Base-by-base conservation (phyloP, 2,113 vertebrate genomes). In the Notothenia rossii region DNA sequence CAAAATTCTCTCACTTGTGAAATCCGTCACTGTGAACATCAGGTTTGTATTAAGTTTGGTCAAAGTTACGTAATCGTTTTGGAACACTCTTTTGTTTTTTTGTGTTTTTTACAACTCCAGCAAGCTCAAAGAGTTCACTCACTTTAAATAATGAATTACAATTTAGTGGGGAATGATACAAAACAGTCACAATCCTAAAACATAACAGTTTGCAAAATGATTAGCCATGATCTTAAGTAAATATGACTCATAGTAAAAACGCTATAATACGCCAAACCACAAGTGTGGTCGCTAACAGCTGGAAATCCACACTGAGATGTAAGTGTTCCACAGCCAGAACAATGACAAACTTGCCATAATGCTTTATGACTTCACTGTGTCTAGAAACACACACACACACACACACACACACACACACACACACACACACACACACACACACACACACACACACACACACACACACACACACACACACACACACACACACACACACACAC, bases 331-430 rank as follows among this genome's bases (percentile, higher is more conserved):
- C 5, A 29, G 60, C 49, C 72, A 67, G 36, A 67, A 36, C 54
- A 25, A 29, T n/a, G 43, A 51, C 20, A 61, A 68, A 51, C 1
- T 7, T 22, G 4, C 5, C 3, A 9, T 45, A 0, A n/a, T 29
- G 14, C 10, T 63, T 54, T 63, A 45, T 54, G 60, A 54, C 36
- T 18, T 54, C n/a, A 40, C 45, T 11, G 29, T 43, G 10, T 51
- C 4, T 62, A 33, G 25, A 63, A 56, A 64, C 46, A 20, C 14
- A 68, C 49, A 53, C 68, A 43, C 40, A 20, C 20, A 61, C 17
- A 54, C 61, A 61, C 49, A 43, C 62, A 51, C 17, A 48, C 61
- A 36, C 36, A 68, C 49, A 53, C 68, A 43, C 40, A 20, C 29
- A 61, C 17, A 54, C 61, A 61, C 49, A 43, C 62, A 51, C 17